Percentiles rank a stretch among this genome's conserved stretches.
Conservation (phyloP, 2,797 vertebrate genomes). For the Sebastes aleutianus region DNA sequence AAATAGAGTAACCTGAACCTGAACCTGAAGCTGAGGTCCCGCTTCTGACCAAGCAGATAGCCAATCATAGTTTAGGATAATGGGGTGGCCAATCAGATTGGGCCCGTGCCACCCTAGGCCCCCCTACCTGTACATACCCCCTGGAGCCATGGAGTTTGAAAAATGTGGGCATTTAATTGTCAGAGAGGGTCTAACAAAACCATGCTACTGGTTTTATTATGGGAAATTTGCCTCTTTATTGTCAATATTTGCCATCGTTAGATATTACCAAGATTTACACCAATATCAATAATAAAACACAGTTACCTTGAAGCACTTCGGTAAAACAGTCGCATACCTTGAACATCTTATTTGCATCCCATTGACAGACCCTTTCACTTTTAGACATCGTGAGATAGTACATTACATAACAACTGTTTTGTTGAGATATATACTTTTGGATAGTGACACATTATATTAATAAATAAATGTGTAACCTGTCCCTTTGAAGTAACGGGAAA, state of each 20-base stretch:
- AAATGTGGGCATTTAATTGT: not conserved
- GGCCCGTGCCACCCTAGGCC: too few relatives aligned
- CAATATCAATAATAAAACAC: not conserved
- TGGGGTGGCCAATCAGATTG: too few relatives aligned
- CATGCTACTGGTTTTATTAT: not conserved
- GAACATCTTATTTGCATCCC: not conserved
- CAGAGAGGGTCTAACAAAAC: not conserved
- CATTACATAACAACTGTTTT: not conserved
- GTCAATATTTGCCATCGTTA: not conserved
- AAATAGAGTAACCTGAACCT: too few relatives aligned
- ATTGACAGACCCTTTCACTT: not conserved
- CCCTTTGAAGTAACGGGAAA: slow-evolving; percentile 7
- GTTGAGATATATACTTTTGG: not conserved
- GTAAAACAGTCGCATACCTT: not conserved
- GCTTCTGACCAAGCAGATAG: not conserved
- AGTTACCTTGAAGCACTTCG: not conserved
- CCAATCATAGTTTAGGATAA: not conserved
- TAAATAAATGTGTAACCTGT: not conserved
- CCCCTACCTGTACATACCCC: too few relatives aligned
- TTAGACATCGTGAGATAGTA: not conserved
- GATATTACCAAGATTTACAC: not conserved
- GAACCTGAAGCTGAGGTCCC: too few relatives aligned
- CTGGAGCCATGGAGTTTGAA: not conserved
- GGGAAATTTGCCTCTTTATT: not conserved
- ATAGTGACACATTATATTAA: not conserved